Conservation (phyloP, 2,888 invertebrate species). For the Alviniconcha strummeri region DNA sequence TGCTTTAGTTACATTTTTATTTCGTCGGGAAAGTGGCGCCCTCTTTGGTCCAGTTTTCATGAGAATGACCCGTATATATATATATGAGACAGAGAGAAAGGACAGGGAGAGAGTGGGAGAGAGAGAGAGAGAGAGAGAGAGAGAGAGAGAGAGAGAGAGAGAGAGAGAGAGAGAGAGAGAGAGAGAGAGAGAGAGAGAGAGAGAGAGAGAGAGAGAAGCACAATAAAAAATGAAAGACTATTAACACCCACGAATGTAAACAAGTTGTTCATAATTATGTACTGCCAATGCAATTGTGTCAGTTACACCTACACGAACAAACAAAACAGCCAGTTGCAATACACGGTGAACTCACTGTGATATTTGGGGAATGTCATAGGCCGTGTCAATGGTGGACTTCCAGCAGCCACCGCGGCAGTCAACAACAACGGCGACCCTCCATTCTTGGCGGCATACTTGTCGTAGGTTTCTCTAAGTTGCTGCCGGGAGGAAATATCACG, state of each 20-base stretch:
- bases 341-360: not conserved
- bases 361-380: constrained; percentile 32
- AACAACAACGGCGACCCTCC: constrained; percentile 27
- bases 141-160: constrained; percentile 6
- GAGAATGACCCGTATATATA: too few relatives aligned
- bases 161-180: not conserved
- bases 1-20: too few relatives aligned
- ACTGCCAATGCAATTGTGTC: too few relatives aligned
- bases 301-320: too few relatives aligned
- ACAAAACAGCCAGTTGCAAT: too few relatives aligned
- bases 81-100: too few relatives aligned
- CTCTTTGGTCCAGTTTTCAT: too few relatives aligned
- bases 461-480: constrained; percentile 14
- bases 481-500: not conserved
- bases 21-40: too few relatives aligned
- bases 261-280: too few relatives aligned
- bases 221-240: not conserved
- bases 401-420: constrained; percentile 33
- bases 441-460: constrained; percentile 10
- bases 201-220: not conserved
- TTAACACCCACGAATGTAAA: not conserved
- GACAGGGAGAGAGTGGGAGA: not conserved
- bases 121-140: constrained; percentile 6
- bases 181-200: too few relatives aligned
- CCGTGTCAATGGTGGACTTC: constrained; percentile 26